Conservation (phyloP, 2,888 invertebrate species). For the Meta bourneti region DNA sequence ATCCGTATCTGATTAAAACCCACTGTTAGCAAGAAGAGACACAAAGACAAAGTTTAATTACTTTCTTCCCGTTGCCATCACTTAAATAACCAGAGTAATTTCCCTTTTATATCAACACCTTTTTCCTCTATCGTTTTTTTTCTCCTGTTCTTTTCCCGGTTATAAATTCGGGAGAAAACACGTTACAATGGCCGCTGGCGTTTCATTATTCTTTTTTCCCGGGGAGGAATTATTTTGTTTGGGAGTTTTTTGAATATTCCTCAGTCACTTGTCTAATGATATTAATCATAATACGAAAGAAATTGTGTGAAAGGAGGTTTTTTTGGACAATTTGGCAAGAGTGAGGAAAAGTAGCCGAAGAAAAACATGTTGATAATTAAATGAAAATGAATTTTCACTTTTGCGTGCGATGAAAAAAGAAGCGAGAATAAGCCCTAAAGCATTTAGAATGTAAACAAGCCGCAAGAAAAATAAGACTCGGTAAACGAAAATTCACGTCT, state of each 20-base stretch:
- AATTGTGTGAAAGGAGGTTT: constrained; percentile 14
- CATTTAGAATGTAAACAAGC: neutral
- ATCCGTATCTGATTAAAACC: constrained; percentile 44
- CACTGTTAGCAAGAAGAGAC: neutral
- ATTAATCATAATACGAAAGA: constrained; percentile 39
- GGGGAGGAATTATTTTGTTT: neutral
- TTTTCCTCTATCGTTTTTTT: constrained; percentile 4
- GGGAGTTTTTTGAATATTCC: neutral
- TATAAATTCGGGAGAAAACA: neutral
- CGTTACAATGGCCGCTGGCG: neutral
- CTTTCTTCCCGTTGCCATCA: constrained; percentile 24
- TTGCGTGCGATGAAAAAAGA: neutral
- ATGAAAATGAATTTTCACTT: neutral
- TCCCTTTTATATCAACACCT: constrained; percentile 32
- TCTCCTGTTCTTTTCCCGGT: constrained; percentile 3
- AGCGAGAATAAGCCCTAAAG: neutral
- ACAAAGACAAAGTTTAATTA: constrained; percentile 41
- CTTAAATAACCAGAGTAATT: constrained; percentile 44
- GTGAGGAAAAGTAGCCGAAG: constrained; percentile 2
- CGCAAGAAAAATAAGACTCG: neutral
- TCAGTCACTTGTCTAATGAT: neutral
- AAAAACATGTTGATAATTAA: constrained; percentile 33
- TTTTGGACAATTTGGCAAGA: neutral
- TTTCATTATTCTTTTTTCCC: neutral
- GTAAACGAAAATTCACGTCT: neutral